These are phyloP conservation scores for Galago senegalensis DNA, from an alignment of 2,797 vertebrate genomes.

Conservation along the genomic window DNA sequence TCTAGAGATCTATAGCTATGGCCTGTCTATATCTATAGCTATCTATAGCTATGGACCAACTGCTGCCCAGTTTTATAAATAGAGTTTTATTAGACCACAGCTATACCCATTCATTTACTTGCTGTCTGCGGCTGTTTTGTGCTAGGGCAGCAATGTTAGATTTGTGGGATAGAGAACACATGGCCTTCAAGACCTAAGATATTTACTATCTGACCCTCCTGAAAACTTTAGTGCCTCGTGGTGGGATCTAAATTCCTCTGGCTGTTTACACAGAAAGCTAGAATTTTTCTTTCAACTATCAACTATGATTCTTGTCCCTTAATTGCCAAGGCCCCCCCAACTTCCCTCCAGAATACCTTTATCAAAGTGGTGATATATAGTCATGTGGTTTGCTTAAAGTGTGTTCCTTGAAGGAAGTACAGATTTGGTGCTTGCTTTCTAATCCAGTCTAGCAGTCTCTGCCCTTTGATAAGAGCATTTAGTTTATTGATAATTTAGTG, in stretches of 20 bases:
- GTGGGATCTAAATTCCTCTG: background rate
- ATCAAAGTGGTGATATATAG: background rate
- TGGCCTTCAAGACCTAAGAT: background rate
- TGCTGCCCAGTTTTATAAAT: constrained; percentile 19
- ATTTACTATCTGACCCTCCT: background rate
- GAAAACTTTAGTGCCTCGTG: background rate
- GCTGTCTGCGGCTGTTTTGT: background rate
- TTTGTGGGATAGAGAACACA: background rate
- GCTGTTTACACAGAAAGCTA: background rate
- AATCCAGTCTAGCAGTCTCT: constrained; percentile 10
- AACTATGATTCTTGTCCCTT: background rate
- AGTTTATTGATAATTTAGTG: constrained; percentile 43
- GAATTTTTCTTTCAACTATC: background rate
- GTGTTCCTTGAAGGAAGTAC: background rate
- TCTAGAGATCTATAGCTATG: background rate
- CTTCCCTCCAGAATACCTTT: background rate
- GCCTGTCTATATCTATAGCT: background rate
- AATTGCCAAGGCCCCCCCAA: background rate
- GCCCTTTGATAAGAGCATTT: constrained; percentile 3
- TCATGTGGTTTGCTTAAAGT: background rate
- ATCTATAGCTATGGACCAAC: background rate
- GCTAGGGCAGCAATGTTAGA: background rate
- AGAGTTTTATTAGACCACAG: background rate
- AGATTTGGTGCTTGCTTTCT: constrained; percentile 65
- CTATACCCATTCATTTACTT: background rate